Evolutionary conservation across 2,113 vertebrate species (phyloP).

Genomic region (Pterocles gutturalis): DNA sequence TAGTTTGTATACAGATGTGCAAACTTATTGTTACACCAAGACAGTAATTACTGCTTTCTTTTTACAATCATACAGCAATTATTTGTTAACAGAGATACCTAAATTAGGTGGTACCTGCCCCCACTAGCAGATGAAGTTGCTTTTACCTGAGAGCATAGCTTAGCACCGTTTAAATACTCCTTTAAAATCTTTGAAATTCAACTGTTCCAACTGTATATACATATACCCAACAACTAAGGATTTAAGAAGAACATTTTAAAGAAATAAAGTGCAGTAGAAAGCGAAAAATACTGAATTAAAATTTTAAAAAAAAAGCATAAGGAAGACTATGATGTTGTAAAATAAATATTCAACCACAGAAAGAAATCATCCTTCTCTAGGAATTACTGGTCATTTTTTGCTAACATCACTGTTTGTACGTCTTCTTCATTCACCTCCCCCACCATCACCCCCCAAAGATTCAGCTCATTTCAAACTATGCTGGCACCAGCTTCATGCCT

Average conservation of each 20-base stretch:
- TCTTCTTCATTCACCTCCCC: background rate
- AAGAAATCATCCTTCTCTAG: background rate
- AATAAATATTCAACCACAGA: background rate
- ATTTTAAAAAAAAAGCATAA: background rate
- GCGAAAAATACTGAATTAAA: background rate
- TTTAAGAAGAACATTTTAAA: background rate
- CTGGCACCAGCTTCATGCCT: fast-evolving
- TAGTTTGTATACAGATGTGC: background rate
- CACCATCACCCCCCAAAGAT: background rate
- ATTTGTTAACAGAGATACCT: background rate
- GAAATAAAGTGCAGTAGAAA: background rate
- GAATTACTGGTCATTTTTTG: background rate
- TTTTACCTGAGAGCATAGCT: background rate
- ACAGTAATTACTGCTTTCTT: background rate
- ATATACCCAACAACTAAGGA: background rate
- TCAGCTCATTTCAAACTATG: background rate
- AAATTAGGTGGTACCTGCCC: background rate
- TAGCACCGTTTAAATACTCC: background rate
- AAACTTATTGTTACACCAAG: background rate
- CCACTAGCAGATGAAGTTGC: background rate
- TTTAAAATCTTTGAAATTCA: background rate
- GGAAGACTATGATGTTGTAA: background rate
- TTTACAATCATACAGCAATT: background rate
- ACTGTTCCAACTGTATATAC: background rate
- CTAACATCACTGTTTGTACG: background rate